Percentiles rank a stretch among this genome's conserved stretches.
Evolutionary conservation across 2,888 invertebrate genomes (phyloP).

Genomic region (Anagyrus pseudococci): DNA sequence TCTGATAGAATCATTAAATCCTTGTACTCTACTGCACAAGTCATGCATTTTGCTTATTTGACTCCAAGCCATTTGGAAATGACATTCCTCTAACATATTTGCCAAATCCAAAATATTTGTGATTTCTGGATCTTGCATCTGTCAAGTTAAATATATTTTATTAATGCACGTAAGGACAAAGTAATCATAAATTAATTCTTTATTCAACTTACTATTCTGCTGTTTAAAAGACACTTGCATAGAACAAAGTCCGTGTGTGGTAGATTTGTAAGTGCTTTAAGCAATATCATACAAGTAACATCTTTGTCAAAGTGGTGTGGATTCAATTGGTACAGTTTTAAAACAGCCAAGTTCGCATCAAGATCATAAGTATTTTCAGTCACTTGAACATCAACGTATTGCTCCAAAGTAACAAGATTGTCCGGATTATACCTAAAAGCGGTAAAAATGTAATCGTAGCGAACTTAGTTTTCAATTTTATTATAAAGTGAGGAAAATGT

Average conservation of each 20-base stretch:
- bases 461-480: background rate
- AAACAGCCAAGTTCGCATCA: conserved; percentile 95
- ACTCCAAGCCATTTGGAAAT: conserved; percentile 91
- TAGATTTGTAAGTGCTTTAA: conserved; percentile 95
- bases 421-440: conserved; percentile 90
- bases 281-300: conserved; percentile 86
- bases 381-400: conserved; percentile 92
- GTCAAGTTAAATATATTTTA: conserved; percentile 39
- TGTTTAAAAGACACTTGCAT: conserved; percentile 94
- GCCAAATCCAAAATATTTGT: conserved; percentile 87
- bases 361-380: conserved; percentile 93
- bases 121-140: conserved; percentile 86
- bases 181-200: background rate
- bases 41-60: conserved; percentile 72
- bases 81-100: conserved; percentile 90
- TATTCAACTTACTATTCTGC: conserved; percentile 67
- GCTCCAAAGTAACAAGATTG: conserved; percentile 86
- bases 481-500: conserved; percentile 12
- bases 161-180: background rate
- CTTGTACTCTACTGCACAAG: conserved; percentile 79
- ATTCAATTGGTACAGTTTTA: conserved; percentile 97
- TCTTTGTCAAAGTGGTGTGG: conserved; percentile 84
- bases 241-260: conserved; percentile 98
- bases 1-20: conserved; percentile 93
- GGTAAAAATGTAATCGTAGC: background rate